A percentile compares a stretch with the other conserved stretches of the same genome.
Conservation (phyloP, 2,113 vertebrate genomes). For the Cichladusa arquata region DNA sequence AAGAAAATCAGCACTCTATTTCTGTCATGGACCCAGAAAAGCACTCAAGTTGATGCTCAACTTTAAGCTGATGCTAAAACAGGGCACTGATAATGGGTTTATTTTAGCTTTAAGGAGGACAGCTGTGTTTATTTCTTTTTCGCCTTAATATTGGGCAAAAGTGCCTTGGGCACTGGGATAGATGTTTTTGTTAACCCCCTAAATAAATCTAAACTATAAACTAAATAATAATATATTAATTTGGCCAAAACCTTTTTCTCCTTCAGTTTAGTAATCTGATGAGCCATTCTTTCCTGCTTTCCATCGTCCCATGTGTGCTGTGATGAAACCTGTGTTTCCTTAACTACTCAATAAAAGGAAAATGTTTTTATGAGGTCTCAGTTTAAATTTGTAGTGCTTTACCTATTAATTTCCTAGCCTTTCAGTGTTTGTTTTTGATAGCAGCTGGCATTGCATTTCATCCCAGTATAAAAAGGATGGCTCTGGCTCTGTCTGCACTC, state of each 20-base stretch:
- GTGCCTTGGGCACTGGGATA: background rate
- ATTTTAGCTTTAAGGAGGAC: background rate
- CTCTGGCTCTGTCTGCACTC: background rate
- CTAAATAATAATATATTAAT: background rate
- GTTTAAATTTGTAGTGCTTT: background rate
- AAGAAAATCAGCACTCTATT: background rate
- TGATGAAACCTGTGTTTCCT: background rate
- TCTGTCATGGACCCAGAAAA: background rate
- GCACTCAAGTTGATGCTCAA: background rate
- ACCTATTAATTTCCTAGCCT: background rate
- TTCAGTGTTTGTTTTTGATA: background rate
- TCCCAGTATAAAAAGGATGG: background rate
- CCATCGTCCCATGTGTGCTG: background rate
- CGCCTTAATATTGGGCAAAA: background rate
- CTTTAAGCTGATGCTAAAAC: background rate
- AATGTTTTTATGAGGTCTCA: background rate
- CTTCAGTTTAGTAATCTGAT: background rate
- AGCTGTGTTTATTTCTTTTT: background rate
- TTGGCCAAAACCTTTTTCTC: background rate
- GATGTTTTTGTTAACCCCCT: background rate
- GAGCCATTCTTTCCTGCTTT: background rate
- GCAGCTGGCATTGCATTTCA: background rate
- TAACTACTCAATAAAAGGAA: background rate
- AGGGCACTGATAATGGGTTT: background rate
- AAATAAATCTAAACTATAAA: background rate